Conservation (phyloP, 1,140 invertebrate species). For the Drosophila suzukii region DNA sequence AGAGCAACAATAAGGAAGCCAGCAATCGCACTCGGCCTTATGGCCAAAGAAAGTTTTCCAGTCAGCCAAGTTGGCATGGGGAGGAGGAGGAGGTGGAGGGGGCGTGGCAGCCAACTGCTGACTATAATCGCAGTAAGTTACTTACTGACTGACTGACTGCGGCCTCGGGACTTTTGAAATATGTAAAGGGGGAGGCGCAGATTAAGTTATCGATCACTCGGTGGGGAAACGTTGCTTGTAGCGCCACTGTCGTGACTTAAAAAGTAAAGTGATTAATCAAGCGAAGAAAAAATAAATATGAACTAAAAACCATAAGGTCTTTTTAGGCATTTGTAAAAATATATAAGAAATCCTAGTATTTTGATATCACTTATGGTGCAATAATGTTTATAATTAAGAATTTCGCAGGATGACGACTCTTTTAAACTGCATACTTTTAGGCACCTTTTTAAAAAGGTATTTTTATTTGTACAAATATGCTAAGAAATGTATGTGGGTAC, state of each 20-base stretch:
- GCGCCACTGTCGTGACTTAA: not conserved
- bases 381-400: too few relatives aligned
- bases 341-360: not conserved
- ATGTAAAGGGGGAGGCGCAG: conserved; percentile 2
- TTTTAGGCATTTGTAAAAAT: too few relatives aligned
- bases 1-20: conserved; percentile 50
- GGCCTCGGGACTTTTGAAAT: conserved; percentile 35
- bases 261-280: too few relatives aligned
- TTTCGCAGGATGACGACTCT: too few relatives aligned
- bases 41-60: conserved; percentile 50
- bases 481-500: too few relatives aligned
- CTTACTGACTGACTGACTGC: conserved; percentile 39
- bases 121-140: conserved; percentile 53
- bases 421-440: too few relatives aligned
- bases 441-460: too few relatives aligned
- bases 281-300: too few relatives aligned
- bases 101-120: conserved; percentile 4
- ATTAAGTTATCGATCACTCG: conserved; percentile 15
- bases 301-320: too few relatives aligned
- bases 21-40: conserved; percentile 47
- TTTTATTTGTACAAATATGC: too few relatives aligned
- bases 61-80: not conserved
- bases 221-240: not conserved
- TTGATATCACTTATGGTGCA: too few relatives aligned
- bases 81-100: not conserved